Percentiles rank a stretch among this genome's conserved stretches.
Conservation (phyloP, 1,140 invertebrate genomes). For the Holotrichia oblita region DNA sequence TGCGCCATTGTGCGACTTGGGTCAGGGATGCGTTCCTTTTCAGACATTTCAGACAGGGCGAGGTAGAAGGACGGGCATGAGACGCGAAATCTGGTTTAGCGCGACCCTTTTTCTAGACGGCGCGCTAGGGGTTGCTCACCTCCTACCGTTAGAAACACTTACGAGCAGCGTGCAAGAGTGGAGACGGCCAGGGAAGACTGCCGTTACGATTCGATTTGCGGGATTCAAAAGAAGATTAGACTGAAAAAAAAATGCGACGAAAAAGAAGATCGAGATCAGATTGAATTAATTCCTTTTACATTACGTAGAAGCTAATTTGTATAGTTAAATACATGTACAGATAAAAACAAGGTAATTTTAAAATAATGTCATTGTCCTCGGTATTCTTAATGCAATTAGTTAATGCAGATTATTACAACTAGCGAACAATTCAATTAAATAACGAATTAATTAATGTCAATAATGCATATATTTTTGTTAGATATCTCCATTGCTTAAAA, state of each 20-base stretch:
- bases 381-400: too few relatives aligned
- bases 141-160: slow-evolving; percentile 45
- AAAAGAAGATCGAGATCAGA: neutral
- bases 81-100: slow-evolving; percentile 43
- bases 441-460: too few relatives aligned
- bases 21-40: slow-evolving; percentile 39
- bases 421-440: too few relatives aligned
- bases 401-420: too few relatives aligned
- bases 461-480: too few relatives aligned
- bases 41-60: slow-evolving; percentile 10
- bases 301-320: too few relatives aligned
- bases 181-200: neutral
- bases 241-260: neutral
- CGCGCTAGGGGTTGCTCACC: slow-evolving; percentile 38
- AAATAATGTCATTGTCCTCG: too few relatives aligned
- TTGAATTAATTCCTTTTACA: neutral
- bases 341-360: too few relatives aligned
- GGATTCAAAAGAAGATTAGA: neutral
- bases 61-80: neutral
- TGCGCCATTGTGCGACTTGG: slow-evolving; percentile 41
- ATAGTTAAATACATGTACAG: too few relatives aligned
- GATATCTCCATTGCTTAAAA: too few relatives aligned
- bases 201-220: slow-evolving; percentile 15
- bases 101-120: slow-evolving; percentile 35
- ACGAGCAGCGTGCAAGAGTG: neutral